Percentiles rank a stretch among this genome's conserved stretches.
phyloP scores from a whole-genome alignment of 92 coral and sea anemone species.

The Zoanthus gigantus region DNA sequence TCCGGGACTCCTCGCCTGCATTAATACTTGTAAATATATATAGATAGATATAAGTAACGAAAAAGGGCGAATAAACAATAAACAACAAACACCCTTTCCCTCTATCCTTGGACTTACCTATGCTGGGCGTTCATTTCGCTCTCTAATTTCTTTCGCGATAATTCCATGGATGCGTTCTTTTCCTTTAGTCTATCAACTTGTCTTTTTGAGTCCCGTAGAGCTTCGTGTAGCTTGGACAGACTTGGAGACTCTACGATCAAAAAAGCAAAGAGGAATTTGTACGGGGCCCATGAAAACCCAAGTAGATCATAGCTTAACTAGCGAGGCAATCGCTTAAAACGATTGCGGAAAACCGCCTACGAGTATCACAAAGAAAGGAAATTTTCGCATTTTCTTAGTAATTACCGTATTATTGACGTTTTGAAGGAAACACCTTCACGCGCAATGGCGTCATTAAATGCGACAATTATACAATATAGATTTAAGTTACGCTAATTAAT shows the following conservation, averaged over 20 bases:
- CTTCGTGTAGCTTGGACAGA: slow-evolving; percentile 79
- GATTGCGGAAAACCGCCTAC: not conserved
- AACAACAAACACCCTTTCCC: too few species aligned
- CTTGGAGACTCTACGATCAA: slow-evolving; percentile 68
- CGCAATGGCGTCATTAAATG: slow-evolving; percentile 5
- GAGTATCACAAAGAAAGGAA: not conserved
- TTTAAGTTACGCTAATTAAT: not conserved
- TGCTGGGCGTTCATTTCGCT: slow-evolving; percentile 85
- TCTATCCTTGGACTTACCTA: slow-evolving; percentile 67
- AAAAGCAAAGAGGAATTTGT: not conserved
- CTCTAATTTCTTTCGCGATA: slow-evolving; percentile 86
- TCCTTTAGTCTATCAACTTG: slow-evolving; percentile 92
- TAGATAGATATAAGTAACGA: too few species aligned
- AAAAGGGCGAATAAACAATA: too few species aligned
- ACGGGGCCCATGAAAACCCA: not conserved
- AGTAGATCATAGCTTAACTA: not conserved
- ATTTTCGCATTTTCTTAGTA: not conserved
- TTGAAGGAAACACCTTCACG: not conserved
- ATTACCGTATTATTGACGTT: not conserved
- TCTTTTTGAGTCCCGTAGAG: slow-evolving; percentile 85
- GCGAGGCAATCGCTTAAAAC: not conserved
- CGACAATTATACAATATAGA: not conserved
- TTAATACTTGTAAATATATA: too few species aligned
- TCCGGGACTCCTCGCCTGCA: too few species aligned
- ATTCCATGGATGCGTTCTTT: slow-evolving; percentile 77